Evolutionary conservation across 2,797 vertebrate species (phyloP).

Genomic region (Cryptoprocta ferox): DNA sequence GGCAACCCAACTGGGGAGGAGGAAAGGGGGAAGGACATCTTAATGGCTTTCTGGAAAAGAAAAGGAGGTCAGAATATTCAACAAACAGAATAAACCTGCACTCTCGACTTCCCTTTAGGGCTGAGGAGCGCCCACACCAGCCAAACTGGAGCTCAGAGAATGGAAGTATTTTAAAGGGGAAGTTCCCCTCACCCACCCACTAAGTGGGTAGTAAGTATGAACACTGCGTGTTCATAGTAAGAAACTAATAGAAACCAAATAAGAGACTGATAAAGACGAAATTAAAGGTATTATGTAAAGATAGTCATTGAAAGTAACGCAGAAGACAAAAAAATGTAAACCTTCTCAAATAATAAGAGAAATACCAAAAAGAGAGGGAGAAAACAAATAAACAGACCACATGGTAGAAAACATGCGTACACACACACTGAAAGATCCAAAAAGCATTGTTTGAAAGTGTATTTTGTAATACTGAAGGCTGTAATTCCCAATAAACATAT

Average conservation of each 20-base stretch:
- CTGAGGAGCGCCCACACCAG: background rate
- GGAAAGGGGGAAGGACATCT: background rate
- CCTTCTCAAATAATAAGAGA: background rate
- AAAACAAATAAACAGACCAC: background rate
- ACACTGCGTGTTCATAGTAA: background rate
- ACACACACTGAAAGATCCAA: background rate
- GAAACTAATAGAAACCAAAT: too few species aligned
- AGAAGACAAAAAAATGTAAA: background rate
- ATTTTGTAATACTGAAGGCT: background rate
- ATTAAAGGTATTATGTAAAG: background rate
- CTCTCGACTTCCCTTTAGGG: background rate
- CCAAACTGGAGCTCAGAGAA: background rate
- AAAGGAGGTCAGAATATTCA: background rate
- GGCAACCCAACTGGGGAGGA: background rate
- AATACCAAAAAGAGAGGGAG: conserved; percentile 6
- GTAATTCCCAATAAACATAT: background rate
- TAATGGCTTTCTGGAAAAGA: background rate
- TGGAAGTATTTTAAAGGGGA: background rate
- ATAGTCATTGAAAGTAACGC: conserved; percentile 18
- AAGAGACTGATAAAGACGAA: background rate
- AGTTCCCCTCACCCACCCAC: background rate
- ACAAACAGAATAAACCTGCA: background rate
- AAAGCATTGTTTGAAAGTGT: background rate
- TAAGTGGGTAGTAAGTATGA: background rate
- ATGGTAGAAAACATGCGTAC: background rate